Evolutionary conservation across 2,888 invertebrate genomes (phyloP).

Genomic region (Brachypterus glaber): DNA sequence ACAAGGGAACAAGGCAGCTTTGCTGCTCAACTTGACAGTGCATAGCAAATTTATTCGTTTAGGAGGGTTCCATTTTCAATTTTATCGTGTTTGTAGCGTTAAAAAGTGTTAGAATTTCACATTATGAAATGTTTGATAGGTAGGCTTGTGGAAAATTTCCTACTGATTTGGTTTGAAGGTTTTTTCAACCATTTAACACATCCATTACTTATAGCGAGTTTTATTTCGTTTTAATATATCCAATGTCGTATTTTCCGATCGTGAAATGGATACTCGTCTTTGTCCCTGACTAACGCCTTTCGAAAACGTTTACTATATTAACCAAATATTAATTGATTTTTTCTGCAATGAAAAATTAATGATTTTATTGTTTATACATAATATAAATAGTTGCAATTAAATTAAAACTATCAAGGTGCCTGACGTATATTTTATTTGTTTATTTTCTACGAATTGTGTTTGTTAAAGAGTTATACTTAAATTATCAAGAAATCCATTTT

Average conservation of each 20-base stretch:
- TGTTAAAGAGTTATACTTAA: no score
- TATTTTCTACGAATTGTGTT: no score
- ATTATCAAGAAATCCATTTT: no score
- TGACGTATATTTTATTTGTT: constrained; percentile 9
- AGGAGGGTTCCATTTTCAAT: constrained; percentile 13
- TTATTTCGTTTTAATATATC: constrained; percentile 34
- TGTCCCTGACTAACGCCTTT: no score
- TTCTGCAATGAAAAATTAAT: no score
- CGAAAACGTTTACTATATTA: no score
- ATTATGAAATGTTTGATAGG: constrained; percentile 24
- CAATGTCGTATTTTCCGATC: constrained; percentile 31
- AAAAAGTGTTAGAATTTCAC: constrained; percentile 11
- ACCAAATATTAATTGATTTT: no score
- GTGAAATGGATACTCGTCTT: no score
- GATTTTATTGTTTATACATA: no score
- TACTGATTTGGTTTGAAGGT: constrained; percentile 13
- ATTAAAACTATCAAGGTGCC: no score
- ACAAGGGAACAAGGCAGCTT: constrained; percentile 23
- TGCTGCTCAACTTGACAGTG: constrained; percentile 32
- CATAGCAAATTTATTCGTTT: constrained; percentile 19
- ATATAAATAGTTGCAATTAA: no score
- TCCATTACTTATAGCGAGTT: constrained; percentile 30
- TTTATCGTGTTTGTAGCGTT: constrained; percentile 14
- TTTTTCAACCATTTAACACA: constrained; percentile 26
- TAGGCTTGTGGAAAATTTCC: constrained; percentile 19